Evolutionary conservation across 2,113 vertebrate genomes (phyloP).

Genomic region (Heloderma charlesbogerti): DNA sequence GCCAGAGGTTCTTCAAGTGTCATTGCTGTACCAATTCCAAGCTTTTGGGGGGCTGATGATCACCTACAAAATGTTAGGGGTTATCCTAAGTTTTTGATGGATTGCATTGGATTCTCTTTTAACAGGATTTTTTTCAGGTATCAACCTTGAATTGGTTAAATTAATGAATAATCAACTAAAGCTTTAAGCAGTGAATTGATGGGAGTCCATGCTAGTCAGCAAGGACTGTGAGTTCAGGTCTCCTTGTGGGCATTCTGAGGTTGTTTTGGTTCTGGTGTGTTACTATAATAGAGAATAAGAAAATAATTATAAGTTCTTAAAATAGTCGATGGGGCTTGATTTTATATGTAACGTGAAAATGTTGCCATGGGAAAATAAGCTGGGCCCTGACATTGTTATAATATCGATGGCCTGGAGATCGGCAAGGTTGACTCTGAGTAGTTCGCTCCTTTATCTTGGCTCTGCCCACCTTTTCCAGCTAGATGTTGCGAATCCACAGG

Average conservation of each 20-base stretch:
- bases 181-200: neutral
- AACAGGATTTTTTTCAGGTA: neutral
- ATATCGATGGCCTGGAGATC: neutral
- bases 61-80: neutral
- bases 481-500: neutral
- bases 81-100: neutral
- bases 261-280: neutral
- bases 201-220: too few species aligned
- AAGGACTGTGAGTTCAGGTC: neutral
- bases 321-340: neutral
- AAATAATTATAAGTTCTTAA: neutral
- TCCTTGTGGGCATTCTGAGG: neutral
- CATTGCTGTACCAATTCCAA: neutral
- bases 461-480: neutral
- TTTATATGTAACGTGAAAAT: neutral
- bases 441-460: neutral
- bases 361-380: neutral
- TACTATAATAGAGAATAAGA: neutral
- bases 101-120: neutral
- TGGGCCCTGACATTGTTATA: too few species aligned
- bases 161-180: neutral
- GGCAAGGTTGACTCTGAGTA: accelerated
- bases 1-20: neutral
- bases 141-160: neutral
- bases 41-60: neutral